These are phyloP conservation scores for Idaea dimidiata DNA, from an alignment of 2,888 invertebrate genomes.

Conservation along the genomic window DNA sequence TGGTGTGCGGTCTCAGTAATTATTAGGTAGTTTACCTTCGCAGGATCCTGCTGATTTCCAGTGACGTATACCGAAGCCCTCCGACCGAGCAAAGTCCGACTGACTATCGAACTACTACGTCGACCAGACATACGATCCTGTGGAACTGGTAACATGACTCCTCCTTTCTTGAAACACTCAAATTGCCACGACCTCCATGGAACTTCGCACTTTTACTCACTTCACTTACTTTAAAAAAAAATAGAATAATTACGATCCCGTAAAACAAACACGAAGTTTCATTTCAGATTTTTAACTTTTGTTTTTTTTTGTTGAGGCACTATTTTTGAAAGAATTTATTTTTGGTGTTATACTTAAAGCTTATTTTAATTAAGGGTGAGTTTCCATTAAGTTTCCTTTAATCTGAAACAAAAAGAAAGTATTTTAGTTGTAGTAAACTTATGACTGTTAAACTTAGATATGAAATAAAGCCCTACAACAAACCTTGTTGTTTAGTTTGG, in stretches of 20 bases:
- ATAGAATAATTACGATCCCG: not conserved
- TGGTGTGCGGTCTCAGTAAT: too few relatives aligned
- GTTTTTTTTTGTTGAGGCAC: constrained; percentile 4
- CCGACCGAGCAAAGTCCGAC: constrained; percentile 83
- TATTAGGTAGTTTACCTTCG: constrained; percentile 75
- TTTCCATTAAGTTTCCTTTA: constrained; percentile 12
- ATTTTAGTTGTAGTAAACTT: not conserved
- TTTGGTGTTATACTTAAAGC: constrained; percentile 4
- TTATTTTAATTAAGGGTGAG: constrained; percentile 8
- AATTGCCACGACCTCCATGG: not conserved
- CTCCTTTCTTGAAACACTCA: not conserved
- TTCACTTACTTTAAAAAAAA: constrained; percentile 5
- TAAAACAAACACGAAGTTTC: not conserved
- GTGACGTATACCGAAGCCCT: constrained; percentile 84
- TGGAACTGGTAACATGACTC: constrained; percentile 73
- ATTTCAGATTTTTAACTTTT: not conserved
- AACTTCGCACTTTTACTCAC: not conserved
- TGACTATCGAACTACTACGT: constrained; percentile 84
- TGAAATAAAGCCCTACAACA: too few relatives aligned
- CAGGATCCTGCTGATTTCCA: constrained; percentile 82
- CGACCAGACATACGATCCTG: constrained; percentile 82
- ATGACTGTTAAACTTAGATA: too few relatives aligned
- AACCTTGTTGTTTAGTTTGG: too few relatives aligned
- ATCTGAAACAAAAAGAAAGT: constrained; percentile 40
- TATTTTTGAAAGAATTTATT: constrained; percentile 3